Conservation (phyloP, 2,797 vertebrate genomes). For the Petrocephalus schoutedeni region DNA sequence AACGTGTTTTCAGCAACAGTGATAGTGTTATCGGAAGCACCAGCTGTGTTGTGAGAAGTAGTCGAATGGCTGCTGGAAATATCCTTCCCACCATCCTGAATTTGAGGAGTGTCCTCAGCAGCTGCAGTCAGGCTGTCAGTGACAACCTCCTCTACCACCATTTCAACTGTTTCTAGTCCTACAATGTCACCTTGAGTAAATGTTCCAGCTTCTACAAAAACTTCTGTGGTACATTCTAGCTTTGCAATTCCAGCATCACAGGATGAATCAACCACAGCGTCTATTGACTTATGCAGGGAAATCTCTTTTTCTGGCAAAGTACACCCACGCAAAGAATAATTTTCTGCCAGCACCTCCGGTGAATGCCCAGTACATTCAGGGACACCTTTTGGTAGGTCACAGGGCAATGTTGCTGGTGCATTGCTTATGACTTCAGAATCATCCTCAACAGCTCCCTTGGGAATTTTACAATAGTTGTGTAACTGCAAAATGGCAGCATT, state of each 20-base stretch:
- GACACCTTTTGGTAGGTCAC: not conserved
- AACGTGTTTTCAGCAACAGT: not conserved
- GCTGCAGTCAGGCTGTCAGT: not conserved
- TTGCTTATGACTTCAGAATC: not conserved
- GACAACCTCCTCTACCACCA: not conserved
- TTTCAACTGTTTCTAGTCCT: not conserved
- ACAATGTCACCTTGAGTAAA: not conserved
- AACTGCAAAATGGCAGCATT: not conserved
- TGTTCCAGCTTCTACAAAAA: not conserved
- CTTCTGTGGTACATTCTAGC: not conserved
- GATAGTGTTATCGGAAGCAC: not conserved
- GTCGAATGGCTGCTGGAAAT: not conserved
- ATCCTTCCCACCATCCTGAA: not conserved
- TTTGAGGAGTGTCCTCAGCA: not conserved
- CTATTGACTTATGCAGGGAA: not conserved
- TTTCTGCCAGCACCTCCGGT: not conserved
- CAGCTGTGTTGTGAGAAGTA: not conserved
- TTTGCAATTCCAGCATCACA: not conserved
- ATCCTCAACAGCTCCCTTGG: not conserved
- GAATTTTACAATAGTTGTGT: slow-evolving; percentile 17
- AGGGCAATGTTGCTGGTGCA: not conserved
- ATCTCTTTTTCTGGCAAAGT: not conserved
- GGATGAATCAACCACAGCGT: not conserved
- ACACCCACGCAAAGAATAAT: not conserved
- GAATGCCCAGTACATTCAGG: slow-evolving; percentile 16